Evolutionary conservation across 2,113 vertebrate genomes (phyloP).

Genomic region (Scartelaos histophorus): DNA sequence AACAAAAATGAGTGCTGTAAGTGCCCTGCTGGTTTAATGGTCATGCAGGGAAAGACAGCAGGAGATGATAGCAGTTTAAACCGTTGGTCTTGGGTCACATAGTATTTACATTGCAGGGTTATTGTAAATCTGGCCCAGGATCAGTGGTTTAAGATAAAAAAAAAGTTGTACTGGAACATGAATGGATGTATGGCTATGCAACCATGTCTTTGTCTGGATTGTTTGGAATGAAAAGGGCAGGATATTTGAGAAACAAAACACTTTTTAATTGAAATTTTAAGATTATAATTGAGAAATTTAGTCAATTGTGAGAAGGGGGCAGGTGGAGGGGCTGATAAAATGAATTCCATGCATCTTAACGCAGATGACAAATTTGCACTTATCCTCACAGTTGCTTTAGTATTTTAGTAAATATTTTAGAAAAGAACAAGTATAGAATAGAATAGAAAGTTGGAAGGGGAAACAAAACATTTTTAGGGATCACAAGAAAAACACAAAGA

Average conservation of each 20-base stretch:
- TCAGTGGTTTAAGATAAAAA: constrained; percentile 43
- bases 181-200: constrained; percentile 47
- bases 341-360: constrained; percentile 64
- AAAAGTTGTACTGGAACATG: constrained; percentile 33
- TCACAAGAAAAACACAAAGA: neutral
- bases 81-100: constrained; percentile 46
- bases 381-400: constrained; percentile 57
- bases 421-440: neutral
- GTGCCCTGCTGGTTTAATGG: constrained; percentile 53
- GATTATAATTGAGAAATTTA: constrained; percentile 38
- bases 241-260: constrained; percentile 32
- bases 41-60: constrained; percentile 52
- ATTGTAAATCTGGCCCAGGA: constrained; percentile 48
- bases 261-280: constrained; percentile 43
- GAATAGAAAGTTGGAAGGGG: neutral
- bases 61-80: constrained; percentile 25
- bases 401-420: neutral
- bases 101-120: constrained; percentile 1
- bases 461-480: neutral
- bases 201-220: constrained; percentile 18
- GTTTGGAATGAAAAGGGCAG: constrained; percentile 41
- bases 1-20: constrained; percentile 43
- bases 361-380: constrained; percentile 70
- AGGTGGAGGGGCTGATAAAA: constrained; percentile 53
- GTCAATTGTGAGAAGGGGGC: constrained; percentile 31